Evolutionary conservation across 2,888 invertebrate genomes (phyloP).

Genomic region (Tipula confusa): DNA sequence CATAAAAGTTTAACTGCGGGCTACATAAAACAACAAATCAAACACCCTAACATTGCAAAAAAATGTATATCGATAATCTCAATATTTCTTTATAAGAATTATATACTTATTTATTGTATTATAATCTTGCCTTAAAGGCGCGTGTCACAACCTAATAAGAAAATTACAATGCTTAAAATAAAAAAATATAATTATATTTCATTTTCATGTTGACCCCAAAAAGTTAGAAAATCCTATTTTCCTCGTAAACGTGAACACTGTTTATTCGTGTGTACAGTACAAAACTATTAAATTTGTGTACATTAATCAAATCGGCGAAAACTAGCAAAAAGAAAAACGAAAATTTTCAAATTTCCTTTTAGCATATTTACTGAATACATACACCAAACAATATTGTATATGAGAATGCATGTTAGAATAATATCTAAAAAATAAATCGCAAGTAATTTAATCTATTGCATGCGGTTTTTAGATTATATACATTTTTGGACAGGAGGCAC

Average conservation of each 20-base stretch:
- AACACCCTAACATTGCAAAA: background rate
- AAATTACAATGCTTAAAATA: background rate
- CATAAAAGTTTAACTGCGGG: no score
- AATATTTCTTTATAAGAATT: background rate
- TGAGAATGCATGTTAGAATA: background rate
- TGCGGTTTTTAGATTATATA: constrained; percentile 6
- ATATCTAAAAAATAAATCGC: background rate
- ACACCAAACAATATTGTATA: background rate
- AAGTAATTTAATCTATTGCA: constrained; percentile 20
- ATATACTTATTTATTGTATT: background rate
- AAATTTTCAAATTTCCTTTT: constrained; percentile 20
- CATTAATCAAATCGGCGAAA: background rate
- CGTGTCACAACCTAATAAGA: constrained; percentile 12
- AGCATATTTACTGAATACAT: background rate
- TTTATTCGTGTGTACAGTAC: background rate
- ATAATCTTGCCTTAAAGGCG: constrained; percentile 8
- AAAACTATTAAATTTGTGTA: constrained; percentile 1
- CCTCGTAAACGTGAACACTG: background rate
- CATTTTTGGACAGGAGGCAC: background rate
- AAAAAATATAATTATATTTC: background rate
- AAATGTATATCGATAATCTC: background rate
- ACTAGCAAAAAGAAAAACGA: background rate
- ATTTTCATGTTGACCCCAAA: constrained; percentile 7
- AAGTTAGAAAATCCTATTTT: background rate
- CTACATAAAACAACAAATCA: background rate